Evolutionary conservation across 64 coral and sea anemone genomes (phyloP).

Genomic region (Dendronephthya gigantea): DNA sequence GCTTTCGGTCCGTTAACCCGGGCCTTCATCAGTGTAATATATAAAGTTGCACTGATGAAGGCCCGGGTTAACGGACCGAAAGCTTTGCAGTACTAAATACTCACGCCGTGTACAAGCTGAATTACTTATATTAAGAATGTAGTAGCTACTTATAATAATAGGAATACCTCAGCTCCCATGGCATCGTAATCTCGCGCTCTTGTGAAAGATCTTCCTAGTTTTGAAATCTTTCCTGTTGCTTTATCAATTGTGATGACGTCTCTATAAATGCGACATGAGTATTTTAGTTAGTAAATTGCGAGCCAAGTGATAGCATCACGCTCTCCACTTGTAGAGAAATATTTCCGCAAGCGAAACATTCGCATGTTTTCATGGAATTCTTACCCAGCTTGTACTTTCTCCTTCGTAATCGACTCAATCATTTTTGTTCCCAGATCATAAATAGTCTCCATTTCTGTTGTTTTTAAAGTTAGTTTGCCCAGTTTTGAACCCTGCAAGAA

Average conservation of each 20-base stretch:
- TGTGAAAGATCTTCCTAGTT: slow-evolving; percentile 89
- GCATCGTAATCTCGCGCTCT: slow-evolving; percentile 98
- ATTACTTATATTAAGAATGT: too few species aligned
- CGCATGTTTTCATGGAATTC: too few species aligned
- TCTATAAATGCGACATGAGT: slow-evolving; percentile 20
- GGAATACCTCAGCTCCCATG: slow-evolving; percentile 78
- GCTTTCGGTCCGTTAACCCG: too few species aligned
- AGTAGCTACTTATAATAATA: too few species aligned
- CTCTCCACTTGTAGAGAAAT: neutral
- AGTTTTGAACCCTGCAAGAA: slow-evolving; percentile 66
- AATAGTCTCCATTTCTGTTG: slow-evolving; percentile 98
- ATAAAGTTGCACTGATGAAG: too few species aligned
- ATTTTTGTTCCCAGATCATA: slow-evolving; percentile 98
- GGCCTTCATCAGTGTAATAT: too few species aligned
- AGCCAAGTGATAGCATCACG: too few species aligned
- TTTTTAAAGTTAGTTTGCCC: slow-evolving; percentile 96
- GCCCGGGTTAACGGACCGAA: too few species aligned
- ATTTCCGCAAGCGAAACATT: too few species aligned
- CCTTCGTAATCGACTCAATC: slow-evolving; percentile 99
- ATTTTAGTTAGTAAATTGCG: neutral
- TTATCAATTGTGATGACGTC: slow-evolving; percentile 99
- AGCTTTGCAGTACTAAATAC: too few species aligned
- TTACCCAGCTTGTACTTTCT: slow-evolving; percentile 96
- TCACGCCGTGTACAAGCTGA: too few species aligned
- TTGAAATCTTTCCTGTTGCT: slow-evolving; percentile 95